Evolutionary conservation across 2,797 vertebrate species (phyloP).

Genomic region (Myiothlypis coronata): DNA sequence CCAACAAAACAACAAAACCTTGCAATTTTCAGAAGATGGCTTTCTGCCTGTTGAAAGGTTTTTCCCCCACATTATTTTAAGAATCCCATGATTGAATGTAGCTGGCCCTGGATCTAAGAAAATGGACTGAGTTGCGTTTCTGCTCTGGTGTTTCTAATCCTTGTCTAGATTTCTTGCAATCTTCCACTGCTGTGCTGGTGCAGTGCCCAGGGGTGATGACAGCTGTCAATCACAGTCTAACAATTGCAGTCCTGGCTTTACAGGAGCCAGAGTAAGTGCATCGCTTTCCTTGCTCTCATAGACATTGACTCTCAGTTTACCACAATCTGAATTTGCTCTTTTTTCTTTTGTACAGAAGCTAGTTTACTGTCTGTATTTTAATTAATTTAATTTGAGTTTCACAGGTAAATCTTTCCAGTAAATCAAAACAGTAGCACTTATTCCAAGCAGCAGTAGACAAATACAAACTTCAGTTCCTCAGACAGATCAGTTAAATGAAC

Average conservation of each 20-base stretch:
- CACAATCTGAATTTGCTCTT: not conserved
- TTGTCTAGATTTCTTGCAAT: not conserved
- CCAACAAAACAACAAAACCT: not conserved
- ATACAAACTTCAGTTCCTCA: not conserved
- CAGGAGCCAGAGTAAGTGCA: not conserved
- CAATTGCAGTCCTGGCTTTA: not conserved
- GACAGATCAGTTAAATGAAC: not conserved
- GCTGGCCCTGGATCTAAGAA: conserved; percentile 11
- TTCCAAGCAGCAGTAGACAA: not conserved
- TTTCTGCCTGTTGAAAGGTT: conserved; percentile 5
- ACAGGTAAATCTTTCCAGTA: not conserved
- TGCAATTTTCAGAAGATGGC: not conserved
- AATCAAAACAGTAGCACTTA: not conserved
- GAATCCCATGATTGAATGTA: not conserved
- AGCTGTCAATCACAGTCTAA: not conserved
- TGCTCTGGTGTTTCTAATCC: not conserved
- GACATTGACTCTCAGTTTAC: not conserved
- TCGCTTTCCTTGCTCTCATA: not conserved
- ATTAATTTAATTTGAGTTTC: not conserved
- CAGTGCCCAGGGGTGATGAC: not conserved
- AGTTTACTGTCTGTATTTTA: not conserved
- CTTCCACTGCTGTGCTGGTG: not conserved
- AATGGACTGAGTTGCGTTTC: not conserved
- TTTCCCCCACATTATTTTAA: not conserved
- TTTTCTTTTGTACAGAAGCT: not conserved